Evolutionary conservation across 2,797 vertebrate species (phyloP), one percentile per base, ranked within the genome.

Genomic region (Danio aesculapii): DNA sequence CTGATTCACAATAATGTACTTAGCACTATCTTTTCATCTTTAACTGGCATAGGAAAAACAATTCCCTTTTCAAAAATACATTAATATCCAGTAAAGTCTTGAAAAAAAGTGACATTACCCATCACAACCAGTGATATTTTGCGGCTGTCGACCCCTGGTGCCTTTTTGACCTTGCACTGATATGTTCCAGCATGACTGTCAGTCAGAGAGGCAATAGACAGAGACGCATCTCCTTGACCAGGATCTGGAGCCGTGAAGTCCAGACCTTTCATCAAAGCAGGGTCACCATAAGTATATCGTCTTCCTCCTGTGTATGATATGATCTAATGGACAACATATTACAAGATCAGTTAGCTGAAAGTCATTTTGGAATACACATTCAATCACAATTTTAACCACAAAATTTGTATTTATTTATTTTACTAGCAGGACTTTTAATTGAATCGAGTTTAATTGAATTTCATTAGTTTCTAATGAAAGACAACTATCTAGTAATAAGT

Each of bases 81-180:
- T 30, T 1, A 30, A 30, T 30, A 30, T 30, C 30, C 30, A 30
- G 30, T 6, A 39, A 52, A 68, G 39, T 63, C 8, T n/a, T 1
- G 41, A 53, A 46, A 43, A n/a, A 49, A n/a, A 3, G 8, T 19
- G 1, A 19, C 63, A 89, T 86, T 90, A 98, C 97, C 96, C 94
- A 96, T 89, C 8, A 98, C 95, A 0, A 94, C 90, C 84, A 99
- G 90, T 0, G 95, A 92, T 86, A 96, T 90, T 84, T 95, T 96
- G 7, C 86, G 91, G 58, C 88, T 93, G 71, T 96, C 96, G 86
- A 95, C 93, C 17, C 94, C 94, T 0, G 96, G 97, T 14, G 95
- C 92, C 79, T 97, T 97, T 93, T 95, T 97, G 71, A 99, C 97
- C 55, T 95, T 95, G 78, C 97, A 98, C 89, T 96, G 96, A 62